phyloP scores from a whole-genome alignment of 2,113 vertebrate species.

The Austrofundulus limnaeus region DNA sequence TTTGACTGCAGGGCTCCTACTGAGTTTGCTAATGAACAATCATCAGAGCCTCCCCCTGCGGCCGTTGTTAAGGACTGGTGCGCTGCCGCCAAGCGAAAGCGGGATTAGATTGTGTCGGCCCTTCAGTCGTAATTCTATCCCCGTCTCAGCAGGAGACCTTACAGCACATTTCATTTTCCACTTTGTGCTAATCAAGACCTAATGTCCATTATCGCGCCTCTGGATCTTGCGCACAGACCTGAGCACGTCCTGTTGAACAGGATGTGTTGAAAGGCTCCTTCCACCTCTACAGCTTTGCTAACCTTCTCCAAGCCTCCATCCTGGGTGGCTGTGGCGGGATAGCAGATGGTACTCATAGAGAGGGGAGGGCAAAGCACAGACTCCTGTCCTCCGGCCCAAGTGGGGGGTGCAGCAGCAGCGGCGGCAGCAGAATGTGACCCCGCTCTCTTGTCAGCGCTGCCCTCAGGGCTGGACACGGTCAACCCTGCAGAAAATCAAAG shows the following conservation, averaged over 20 bases:
- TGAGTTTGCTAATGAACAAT: slow-evolving; percentile 80
- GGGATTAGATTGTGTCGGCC: slow-evolving; percentile 66
- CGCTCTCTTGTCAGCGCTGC: slow-evolving; percentile 52
- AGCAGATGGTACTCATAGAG: slow-evolving; percentile 72
- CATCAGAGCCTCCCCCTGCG: slow-evolving; percentile 68
- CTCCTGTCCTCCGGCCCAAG: slow-evolving; percentile 57
- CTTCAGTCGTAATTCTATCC: slow-evolving; percentile 64
- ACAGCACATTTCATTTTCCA: slow-evolving; percentile 72
- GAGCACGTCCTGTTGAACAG: slow-evolving; percentile 23
- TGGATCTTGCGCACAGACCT: slow-evolving; percentile 38
- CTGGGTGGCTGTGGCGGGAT: slow-evolving; percentile 68
- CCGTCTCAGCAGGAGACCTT: slow-evolving; percentile 61
- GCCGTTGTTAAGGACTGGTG: slow-evolving; percentile 63
- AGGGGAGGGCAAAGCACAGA: slow-evolving; percentile 27
- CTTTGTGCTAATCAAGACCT: slow-evolving; percentile 65
- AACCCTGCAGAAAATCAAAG: slow-evolving; percentile 68
- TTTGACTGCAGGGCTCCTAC: slow-evolving; percentile 65
- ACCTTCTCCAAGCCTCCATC: slow-evolving; percentile 62
- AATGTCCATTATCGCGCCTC: slow-evolving; percentile 44
- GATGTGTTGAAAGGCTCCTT: slow-evolving; percentile 24
- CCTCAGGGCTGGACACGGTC: slow-evolving; percentile 59
- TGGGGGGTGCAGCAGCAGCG: slow-evolving; percentile 37
- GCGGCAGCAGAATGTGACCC: slow-evolving; percentile 73
- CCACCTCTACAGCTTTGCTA: slow-evolving; percentile 44
- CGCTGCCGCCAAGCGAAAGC: slow-evolving; percentile 65